These are phyloP conservation scores for Macrosiphum euphorbiae DNA, from an alignment of 2,888 invertebrate genomes.

Conservation along the genomic window DNA sequence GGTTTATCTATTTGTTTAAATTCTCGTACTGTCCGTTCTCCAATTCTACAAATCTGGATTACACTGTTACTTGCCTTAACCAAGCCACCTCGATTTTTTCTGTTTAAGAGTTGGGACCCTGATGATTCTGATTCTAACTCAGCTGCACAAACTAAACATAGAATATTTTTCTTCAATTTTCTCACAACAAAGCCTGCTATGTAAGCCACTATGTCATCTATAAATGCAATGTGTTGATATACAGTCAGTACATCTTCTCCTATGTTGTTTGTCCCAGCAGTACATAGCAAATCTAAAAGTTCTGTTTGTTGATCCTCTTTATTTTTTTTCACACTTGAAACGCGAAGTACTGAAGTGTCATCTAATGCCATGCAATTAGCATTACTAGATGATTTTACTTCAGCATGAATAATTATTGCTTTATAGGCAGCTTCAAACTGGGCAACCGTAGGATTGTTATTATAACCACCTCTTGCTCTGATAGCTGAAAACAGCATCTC, in stretches of 20 bases:
- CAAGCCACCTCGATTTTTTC: conserved; percentile 39
- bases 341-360: conserved; percentile 16
- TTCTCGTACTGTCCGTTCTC: no score
- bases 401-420: conserved; percentile 16
- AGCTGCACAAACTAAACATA: neutral
- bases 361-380: conserved; percentile 33
- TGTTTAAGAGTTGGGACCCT: neutral
- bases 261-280: conserved; percentile 16
- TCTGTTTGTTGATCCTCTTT: neutral
- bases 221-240: conserved; percentile 37
- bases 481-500: neutral
- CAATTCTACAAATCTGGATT: neutral
- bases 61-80: conserved; percentile 25
- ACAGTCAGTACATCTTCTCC: neutral
- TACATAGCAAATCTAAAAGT: conserved; percentile 32
- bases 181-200: conserved; percentile 38
- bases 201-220: conserved; percentile 40
- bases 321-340: conserved; percentile 8
- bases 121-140: conserved; percentile 7
- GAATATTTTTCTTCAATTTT: conserved; percentile 9
- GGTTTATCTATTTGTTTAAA: no score
- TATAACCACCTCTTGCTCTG: conserved; percentile 32
- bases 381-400: conserved; percentile 33
- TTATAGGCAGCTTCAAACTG: conserved; percentile 26
- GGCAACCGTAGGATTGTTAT: conserved; percentile 41